Percentiles rank a stretch among this genome's conserved stretches.
These are phyloP conservation scores for Anthonomus grandis DNA, from an alignment of 1,140 invertebrate genomes.

Conservation along the genomic window DNA sequence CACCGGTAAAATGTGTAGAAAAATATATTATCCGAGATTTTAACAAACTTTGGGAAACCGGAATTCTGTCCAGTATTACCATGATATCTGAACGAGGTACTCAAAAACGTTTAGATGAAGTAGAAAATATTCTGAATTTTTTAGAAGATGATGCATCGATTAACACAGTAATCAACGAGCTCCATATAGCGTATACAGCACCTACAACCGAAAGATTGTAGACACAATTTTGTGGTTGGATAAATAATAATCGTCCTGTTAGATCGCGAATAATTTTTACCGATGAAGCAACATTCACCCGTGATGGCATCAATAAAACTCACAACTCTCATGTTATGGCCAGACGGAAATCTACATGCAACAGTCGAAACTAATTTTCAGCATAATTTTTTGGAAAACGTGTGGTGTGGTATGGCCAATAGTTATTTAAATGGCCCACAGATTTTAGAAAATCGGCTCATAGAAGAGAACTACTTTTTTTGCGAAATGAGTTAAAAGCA, in stretches of 20 bases:
- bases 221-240: too few species aligned
- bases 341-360: background rate
- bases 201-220: background rate
- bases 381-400: too few species aligned
- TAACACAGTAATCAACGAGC: background rate
- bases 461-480: too few species aligned
- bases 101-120: background rate
- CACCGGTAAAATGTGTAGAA: background rate
- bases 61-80: background rate
- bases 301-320: background rate
- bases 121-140: constrained; percentile 4
- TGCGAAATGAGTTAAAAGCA: too few species aligned
- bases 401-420: background rate
- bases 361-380: too few species aligned
- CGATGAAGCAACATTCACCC: too few species aligned
- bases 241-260: too few species aligned
- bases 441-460: too few species aligned
- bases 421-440: too few species aligned
- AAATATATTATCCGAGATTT: background rate
- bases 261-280: background rate
- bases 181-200: background rate
- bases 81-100: constrained; percentile 2
- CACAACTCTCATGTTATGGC: background rate
- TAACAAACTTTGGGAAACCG: background rate
- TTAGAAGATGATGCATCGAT: background rate